Percentiles rank a stretch among this genome's conserved stretches.
Evolutionary conservation across 2,888 invertebrate species (phyloP).

Genomic region (Meliscaeva auricollis): DNA sequence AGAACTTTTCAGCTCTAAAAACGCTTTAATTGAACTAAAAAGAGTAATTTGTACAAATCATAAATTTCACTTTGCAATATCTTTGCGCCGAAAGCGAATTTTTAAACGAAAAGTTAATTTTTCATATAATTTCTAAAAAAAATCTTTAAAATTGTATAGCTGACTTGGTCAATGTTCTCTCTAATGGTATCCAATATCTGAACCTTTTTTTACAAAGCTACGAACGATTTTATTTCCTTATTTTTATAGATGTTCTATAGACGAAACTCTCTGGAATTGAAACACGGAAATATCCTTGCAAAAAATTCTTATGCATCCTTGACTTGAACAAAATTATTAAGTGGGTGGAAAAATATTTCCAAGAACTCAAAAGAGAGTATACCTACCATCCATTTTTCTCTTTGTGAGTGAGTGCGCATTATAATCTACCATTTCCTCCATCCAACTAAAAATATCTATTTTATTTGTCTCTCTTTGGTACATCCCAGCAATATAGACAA

Average conservation of each 20-base stretch:
- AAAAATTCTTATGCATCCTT: conserved; percentile 71
- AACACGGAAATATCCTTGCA: conserved; percentile 46
- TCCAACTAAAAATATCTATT: background rate
- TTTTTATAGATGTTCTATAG: background rate
- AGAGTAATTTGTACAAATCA: too few relatives aligned
- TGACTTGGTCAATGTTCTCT: too few relatives aligned
- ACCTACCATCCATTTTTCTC: conserved; percentile 5
- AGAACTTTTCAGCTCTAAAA: too few relatives aligned
- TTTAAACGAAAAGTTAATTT: too few relatives aligned
- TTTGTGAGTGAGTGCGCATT: conserved; percentile 24
- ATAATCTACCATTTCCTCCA: background rate
- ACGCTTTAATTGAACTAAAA: too few relatives aligned
- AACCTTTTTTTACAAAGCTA: too few relatives aligned
- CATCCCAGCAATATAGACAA: conserved; percentile 8
- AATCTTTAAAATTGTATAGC: too few relatives aligned
- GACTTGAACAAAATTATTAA: conserved; percentile 12
- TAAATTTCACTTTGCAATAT: too few relatives aligned
- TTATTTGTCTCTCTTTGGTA: conserved; percentile 42
- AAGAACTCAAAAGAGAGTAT: conserved; percentile 3
- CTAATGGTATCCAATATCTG: too few relatives aligned
- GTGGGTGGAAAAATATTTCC: conserved; percentile 20
- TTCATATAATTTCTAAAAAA: too few relatives aligned
- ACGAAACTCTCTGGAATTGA: conserved; percentile 37
- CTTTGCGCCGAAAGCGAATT: too few relatives aligned
- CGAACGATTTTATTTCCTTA: too few relatives aligned